Percentiles rank a stretch among this genome's conserved stretches.
These are phyloP conservation scores for Pollenia labialis DNA, from an alignment of 2,888 invertebrate genomes.

Conservation along the genomic window DNA sequence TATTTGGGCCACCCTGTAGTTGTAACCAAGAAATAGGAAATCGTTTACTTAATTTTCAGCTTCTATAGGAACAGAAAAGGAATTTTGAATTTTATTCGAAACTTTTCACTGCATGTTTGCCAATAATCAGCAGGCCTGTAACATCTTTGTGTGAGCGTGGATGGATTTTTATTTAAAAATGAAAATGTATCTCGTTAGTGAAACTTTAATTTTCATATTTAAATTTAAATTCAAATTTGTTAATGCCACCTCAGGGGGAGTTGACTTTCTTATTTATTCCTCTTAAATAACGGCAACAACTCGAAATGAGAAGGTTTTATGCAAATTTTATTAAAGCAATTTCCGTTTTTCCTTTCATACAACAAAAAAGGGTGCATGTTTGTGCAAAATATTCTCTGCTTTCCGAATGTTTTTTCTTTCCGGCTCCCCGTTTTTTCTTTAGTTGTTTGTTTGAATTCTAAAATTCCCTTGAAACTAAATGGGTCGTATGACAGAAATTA, in stretches of 20 bases:
- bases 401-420: background rate
- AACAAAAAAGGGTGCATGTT: conserved; percentile 59
- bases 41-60: background rate
- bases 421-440: background rate
- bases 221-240: conserved; percentile 58
- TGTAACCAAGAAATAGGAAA: background rate
- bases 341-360: conserved; percentile 46
- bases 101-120: background rate
- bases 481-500: conserved; percentile 73
- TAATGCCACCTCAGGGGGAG: conserved; percentile 57
- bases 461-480: conserved; percentile 72
- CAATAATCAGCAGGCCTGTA: background rate
- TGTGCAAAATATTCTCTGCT: conserved; percentile 20
- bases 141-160: background rate
- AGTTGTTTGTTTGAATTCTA: conserved; percentile 5
- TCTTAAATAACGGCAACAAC: conserved; percentile 11
- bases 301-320: conserved; percentile 58
- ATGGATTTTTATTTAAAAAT: conserved; percentile 16
- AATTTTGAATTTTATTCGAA: background rate
- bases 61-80: background rate
- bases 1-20: too few relatives aligned
- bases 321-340: conserved; percentile 73
- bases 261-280: conserved; percentile 54
- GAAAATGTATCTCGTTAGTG: background rate
- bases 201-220: conserved; percentile 38